Conservation (phyloP, 92 coral and sea anemone species). For the Blastomussa wellsi region DNA sequence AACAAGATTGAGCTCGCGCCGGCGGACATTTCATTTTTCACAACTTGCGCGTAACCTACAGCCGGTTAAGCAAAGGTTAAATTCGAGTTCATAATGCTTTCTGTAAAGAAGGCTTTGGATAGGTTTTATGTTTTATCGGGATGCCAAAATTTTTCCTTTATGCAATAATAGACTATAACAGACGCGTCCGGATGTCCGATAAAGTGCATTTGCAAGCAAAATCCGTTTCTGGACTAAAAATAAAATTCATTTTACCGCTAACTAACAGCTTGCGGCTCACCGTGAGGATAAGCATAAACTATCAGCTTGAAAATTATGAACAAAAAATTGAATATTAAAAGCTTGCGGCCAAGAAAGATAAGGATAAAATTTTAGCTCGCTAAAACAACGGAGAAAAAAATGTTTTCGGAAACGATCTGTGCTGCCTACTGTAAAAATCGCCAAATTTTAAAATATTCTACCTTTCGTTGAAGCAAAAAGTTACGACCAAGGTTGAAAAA, state of each 20-base stretch:
- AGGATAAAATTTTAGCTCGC: not conserved
- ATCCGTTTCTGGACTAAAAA: not conserved
- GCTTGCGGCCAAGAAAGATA: not conserved
- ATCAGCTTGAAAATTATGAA: conserved; percentile 1
- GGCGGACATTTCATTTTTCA: not conserved
- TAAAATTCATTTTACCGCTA: conserved; percentile 2
- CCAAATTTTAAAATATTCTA: no score
- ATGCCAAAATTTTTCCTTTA: not conserved
- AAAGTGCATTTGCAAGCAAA: not conserved
- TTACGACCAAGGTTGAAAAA: not conserved
- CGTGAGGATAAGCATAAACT: conserved; percentile 7
- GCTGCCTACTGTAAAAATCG: conserved; percentile 18
- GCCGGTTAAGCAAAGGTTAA: not conserved
- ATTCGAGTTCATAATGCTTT: not conserved
- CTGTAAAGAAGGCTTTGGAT: not conserved
- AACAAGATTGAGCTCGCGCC: not conserved
- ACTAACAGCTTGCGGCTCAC: conserved; percentile 22
- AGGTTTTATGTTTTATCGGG: not conserved
- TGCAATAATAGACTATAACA: no score
- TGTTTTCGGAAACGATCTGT: not conserved
- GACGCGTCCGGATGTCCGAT: not conserved
- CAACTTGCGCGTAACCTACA: not conserved
- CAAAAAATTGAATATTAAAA: not conserved
- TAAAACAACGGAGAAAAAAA: not conserved
- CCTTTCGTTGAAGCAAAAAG: no score